phyloP scores from a whole-genome alignment of 1,140 invertebrate species.

The Drosophila pandora region DNA sequence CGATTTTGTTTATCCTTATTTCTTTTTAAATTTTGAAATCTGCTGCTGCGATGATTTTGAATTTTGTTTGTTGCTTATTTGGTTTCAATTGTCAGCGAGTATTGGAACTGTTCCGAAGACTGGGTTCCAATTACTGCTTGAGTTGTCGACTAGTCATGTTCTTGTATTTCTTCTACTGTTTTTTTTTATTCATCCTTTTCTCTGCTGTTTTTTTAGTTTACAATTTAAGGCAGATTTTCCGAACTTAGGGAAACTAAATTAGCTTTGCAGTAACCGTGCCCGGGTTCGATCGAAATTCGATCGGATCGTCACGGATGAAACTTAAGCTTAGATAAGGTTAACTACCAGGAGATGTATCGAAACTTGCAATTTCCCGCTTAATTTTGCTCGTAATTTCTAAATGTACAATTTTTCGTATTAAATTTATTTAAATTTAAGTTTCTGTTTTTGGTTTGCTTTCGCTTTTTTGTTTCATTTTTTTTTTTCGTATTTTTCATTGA shows the following conservation, averaged over 20 bases:
- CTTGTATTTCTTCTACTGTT: constrained; percentile 30
- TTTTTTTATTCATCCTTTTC: not conserved
- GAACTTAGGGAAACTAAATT: constrained; percentile 81
- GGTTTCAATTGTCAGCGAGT: constrained; percentile 54
- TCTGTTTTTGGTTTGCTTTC: constrained; percentile 66
- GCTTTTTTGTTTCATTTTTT: constrained; percentile 74
- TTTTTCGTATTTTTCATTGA: constrained; percentile 58
- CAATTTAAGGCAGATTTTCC: constrained; percentile 89
- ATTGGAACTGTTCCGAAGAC: constrained; percentile 13
- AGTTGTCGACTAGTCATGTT: constrained; percentile 73
- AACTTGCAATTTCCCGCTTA: constrained; percentile 60
- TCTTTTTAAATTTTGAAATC: constrained; percentile 73
- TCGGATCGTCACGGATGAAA: constrained; percentile 27
- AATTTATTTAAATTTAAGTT: constrained; percentile 78
- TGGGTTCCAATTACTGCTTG: constrained; percentile 34
- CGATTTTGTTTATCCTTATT: constrained; percentile 4
- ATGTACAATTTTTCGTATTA: constrained; percentile 60
- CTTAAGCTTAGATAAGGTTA: constrained; percentile 55
- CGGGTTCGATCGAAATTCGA: constrained; percentile 33
- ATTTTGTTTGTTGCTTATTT: constrained; percentile 65
- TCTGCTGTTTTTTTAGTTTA: constrained; percentile 27
- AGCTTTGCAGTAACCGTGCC: constrained; percentile 46
- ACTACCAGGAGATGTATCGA: constrained; percentile 71
- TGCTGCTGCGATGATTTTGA: constrained; percentile 71
- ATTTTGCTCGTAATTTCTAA: constrained; percentile 55